Evolutionary conservation across 2,797 vertebrate species (phyloP).

Genomic region (Acanthurus tractus): DNA sequence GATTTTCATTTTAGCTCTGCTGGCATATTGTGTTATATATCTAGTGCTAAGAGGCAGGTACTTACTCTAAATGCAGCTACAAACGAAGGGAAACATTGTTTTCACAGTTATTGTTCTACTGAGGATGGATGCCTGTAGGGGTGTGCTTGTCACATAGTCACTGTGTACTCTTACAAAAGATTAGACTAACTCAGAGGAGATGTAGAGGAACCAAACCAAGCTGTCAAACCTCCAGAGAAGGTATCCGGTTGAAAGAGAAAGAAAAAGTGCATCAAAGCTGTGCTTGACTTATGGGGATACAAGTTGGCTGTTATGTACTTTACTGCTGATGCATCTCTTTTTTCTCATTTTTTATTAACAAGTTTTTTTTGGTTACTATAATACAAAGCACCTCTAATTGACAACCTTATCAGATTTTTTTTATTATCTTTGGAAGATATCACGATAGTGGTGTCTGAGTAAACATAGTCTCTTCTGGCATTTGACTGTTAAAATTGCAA

Average conservation of each 20-base stretch:
- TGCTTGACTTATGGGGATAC: constrained; percentile 19
- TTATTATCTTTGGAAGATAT: constrained; percentile 5
- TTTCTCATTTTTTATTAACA: constrained; percentile 1
- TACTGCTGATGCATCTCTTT: constrained; percentile 7
- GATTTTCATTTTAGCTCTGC: constrained; percentile 5
- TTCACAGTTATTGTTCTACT: constrained; percentile 38
- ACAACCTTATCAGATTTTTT: constrained; percentile 9
- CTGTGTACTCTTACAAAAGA: constrained; percentile 45
- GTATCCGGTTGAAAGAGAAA: constrained; percentile 16
- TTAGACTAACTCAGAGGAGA: constrained; percentile 42
- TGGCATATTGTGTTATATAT: constrained; percentile 32
- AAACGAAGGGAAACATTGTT: constrained; percentile 26
- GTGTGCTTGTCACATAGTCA: constrained; percentile 45
- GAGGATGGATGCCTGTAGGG: constrained; percentile 39
- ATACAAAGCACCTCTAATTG: constrained; percentile 23
- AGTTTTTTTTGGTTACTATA: not conserved
- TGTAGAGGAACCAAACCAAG: constrained; percentile 38
- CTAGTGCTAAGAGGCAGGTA: constrained; percentile 26
- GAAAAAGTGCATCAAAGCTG: constrained; percentile 47
- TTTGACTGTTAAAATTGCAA: constrained; percentile 21
- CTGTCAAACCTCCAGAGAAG: constrained; percentile 49
- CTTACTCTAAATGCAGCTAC: constrained; percentile 27
- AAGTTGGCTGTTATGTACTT: constrained; percentile 35
- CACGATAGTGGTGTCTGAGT: constrained; percentile 6
- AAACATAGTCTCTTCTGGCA: not conserved